These are phyloP conservation scores for Mnemiopsis leidyi DNA, from an alignment of 37 sponge, comb jelly and placozoan genomes.

Conservation along the genomic window DNA sequence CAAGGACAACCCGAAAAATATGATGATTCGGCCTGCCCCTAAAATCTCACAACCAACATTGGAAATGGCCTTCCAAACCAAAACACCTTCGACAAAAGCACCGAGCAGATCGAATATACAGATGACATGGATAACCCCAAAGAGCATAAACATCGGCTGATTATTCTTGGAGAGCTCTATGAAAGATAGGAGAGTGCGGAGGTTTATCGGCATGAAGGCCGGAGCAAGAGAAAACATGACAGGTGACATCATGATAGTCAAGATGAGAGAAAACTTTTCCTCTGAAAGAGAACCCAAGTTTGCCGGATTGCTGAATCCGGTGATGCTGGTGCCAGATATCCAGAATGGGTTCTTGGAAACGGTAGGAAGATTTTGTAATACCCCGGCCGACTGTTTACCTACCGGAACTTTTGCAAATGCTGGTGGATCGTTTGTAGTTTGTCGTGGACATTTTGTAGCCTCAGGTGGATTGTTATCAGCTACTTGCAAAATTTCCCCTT, in stretches of 20 bases:
- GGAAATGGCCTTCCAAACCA: background rate
- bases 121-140: background rate
- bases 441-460: too few relatives aligned
- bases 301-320: too few relatives aligned
- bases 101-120: background rate
- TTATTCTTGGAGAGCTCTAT: background rate
- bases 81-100: background rate
- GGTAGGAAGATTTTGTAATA: too few relatives aligned
- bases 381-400: too few relatives aligned
- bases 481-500: too few relatives aligned
- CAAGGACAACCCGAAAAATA: background rate
- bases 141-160: background rate
- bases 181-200: background rate
- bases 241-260: background rate
- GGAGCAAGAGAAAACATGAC: background rate
- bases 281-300: too few relatives aligned
- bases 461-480: too few relatives aligned
- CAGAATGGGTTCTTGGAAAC: too few relatives aligned
- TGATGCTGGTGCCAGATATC: too few relatives aligned
- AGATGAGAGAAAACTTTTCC: background rate
- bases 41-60: background rate
- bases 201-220: background rate
- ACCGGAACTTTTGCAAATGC: too few relatives aligned
- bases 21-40: background rate
- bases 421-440: too few relatives aligned